Evolutionary conservation across 2,113 vertebrate genomes (phyloP), one percentile per base, ranked within the genome.

Genomic region (Lota lota): DNA sequence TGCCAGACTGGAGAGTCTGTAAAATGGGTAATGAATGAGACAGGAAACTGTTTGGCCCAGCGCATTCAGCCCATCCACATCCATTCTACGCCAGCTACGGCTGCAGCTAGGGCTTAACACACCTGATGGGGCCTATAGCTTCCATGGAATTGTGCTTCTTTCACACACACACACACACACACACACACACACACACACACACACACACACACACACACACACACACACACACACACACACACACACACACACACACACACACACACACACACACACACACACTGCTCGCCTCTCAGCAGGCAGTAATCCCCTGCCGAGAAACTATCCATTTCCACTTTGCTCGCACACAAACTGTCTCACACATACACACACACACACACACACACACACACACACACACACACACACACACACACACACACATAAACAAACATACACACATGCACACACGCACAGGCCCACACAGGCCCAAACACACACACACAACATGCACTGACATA

Each of bases 21-120:
- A 82, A 83, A 87, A 81, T 5, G 62, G 72, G 68, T 81, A 83
- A 87, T 86, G 81, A 87, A 88, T 73, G 83, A 76, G 70, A 63
- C 78, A 85, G 81, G 75, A 86, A 86, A 76, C 65, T 28, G 61
- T 47, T 78, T 70, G 79, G 80, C 80, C 63, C 68, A 80, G 74
- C 17, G n/a, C 64, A 66, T 16, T 28, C 69, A 70, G 64, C 63
- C 40, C 54, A 66, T 81, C 72, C 75, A 79, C 73, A 76, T 62
- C 28, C 73, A 70, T 68, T 81, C 60, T 8, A 47, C 78, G 65
- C 63, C 64, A 78, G 69, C 73, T 56, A 67, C 62, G 79, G 75
- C 54, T 69, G 28, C 15, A 68, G 75, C 63, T 40, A 57, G 36
- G 20, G 24, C 79, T 19, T 60, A 71, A 78, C 64, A 73, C 68